Evolutionary conservation across 2,113 vertebrate species (phyloP), one percentile per base, ranked within the genome.

Genomic region (Circaetus cinerascens): DNA sequence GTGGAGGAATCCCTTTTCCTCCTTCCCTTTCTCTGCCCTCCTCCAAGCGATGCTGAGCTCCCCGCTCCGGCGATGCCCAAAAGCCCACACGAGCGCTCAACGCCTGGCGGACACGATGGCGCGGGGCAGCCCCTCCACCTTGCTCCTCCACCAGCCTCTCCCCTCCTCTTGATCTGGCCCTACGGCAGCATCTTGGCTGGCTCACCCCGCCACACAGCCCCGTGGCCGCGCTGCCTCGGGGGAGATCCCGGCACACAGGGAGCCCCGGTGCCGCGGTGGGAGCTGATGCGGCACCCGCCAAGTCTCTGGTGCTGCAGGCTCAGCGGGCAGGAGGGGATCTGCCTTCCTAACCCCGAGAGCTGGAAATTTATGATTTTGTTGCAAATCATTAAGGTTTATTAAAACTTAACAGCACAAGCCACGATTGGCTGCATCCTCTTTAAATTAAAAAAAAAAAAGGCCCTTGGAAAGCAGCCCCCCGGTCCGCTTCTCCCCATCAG

Each of bases 351-450:
- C 79, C 51, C 30, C 1, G 0, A 86, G 88, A 3, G 11, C 60
- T 84, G 91, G 76, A 77, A 86, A 97, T 89, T 56, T 75, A 88
- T 78, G 72, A 86, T 95, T 97, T 87, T 81, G 72, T 68, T 87
- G 93, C 78, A 84, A 93, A 89, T 96, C 87, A 79, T 92, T 94
- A 92, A 82, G 79, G 93, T 94, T 95, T 95, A 95, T 97, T 95
- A 95, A 95, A 95, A 90, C 90, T 68, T 94, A 87, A 85, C 90
- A 72, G 55, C 72, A 64, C 38, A 69, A 90, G 71, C 69, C 63
- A 77, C 32, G 88, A 95, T 82, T 96, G 96, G 77, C 95, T 81
- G 89, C 69, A 91, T 96, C 91, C 92, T 94, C 86, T 95, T 92
- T 89, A 97, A 91, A 97, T 91, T 66, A 50, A 41, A n/a, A 71